Evolutionary conservation across 2,113 vertebrate genomes (phyloP).

Genomic region (Mugil cephalus): DNA sequence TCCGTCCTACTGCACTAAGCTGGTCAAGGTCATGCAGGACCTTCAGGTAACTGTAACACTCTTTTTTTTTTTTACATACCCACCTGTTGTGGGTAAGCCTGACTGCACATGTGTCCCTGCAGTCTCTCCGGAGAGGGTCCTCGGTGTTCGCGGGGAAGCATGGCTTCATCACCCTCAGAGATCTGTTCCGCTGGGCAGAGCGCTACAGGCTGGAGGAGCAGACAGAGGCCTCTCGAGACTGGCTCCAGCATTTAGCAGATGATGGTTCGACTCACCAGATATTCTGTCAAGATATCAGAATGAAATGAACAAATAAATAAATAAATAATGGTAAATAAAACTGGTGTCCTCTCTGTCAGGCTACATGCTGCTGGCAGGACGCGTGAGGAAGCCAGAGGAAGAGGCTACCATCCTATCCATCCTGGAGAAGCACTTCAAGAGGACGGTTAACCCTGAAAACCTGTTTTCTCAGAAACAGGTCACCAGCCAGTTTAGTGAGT

Average conservation of each 20-base stretch:
- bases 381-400: constrained; percentile 95
- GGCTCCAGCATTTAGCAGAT: constrained; percentile 96
- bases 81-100: neutral
- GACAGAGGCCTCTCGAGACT: constrained; percentile 88
- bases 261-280: constrained; percentile 85
- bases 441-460: constrained; percentile 85
- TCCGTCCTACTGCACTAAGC: constrained; percentile 93
- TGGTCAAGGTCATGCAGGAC: constrained; percentile 96
- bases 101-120: neutral
- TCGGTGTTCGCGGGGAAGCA: constrained; percentile 98
- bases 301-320: too few species aligned
- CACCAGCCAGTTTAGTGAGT: constrained; percentile 91
- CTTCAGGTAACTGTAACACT: constrained; percentile 89
- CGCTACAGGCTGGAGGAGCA: constrained; percentile 92
- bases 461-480: constrained; percentile 91
- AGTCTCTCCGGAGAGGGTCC: constrained; percentile 94
- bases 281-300: neutral
- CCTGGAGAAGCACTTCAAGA: constrained; percentile 96
- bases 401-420: constrained; percentile 88
- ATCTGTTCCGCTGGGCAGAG: constrained; percentile 98
- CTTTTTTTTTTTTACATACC: neutral
- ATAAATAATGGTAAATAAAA: too few species aligned
- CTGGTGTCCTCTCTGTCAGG: constrained; percentile 76
- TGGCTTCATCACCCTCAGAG: constrained; percentile 95
- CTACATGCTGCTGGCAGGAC: constrained; percentile 95